phyloP scores from a whole-genome alignment of 2,888 invertebrate species.

The Zygothrica quintamaculata region DNA sequence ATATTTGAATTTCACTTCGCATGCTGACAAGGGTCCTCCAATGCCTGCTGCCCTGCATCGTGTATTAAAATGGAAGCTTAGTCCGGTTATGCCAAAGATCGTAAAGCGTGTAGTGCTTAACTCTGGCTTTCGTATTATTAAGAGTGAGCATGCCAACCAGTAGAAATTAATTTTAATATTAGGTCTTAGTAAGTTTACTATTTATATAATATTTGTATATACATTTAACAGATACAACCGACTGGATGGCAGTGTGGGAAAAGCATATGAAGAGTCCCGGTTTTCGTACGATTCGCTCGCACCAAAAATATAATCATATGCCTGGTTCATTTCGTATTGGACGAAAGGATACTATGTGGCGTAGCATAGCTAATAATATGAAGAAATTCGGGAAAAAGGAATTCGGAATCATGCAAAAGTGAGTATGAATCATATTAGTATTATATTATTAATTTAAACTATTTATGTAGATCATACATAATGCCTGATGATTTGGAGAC shows the following conservation, averaged over 20 bases:
- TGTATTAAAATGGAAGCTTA: slow-evolving; percentile 96
- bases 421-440: slow-evolving; percentile 9
- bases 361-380: slow-evolving; percentile 88
- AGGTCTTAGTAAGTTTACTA: too few species aligned
- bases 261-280: slow-evolving; percentile 97
- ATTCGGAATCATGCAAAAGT: slow-evolving; percentile 95
- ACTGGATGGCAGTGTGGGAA: slow-evolving; percentile 99
- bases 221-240: slow-evolving; percentile 88
- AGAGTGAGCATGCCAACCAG: slow-evolving; percentile 87
- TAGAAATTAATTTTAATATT: too few species aligned
- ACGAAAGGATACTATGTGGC: slow-evolving; percentile 96
- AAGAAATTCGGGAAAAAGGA: slow-evolving; percentile 86
- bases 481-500: slow-evolving; percentile 94
- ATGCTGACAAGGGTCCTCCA: slow-evolving; percentile 87
- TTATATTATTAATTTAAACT: too few species aligned
- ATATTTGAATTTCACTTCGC: slow-evolving; percentile 90
- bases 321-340: slow-evolving; percentile 99
- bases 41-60: slow-evolving; percentile 90
- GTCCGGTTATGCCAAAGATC: slow-evolving; percentile 96
- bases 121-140: slow-evolving; percentile 93
- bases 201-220: too few species aligned
- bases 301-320: slow-evolving; percentile 98
- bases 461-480: slow-evolving; percentile 89
- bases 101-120: slow-evolving; percentile 94
- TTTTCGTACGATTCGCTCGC: slow-evolving; percentile 93